Conservation (phyloP, 2,113 vertebrate species). For the zebrafish (Danio rerio) region GRCz12tu NC_133197.1:22425501-22426000, state of each 20-base stretch:
- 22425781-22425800: too few relatives aligned
- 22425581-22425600: conserved; percentile 68
- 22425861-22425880: too few relatives aligned
- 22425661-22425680: conserved; percentile 46
- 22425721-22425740: neutral
- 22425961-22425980: too few relatives aligned
- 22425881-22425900: too few relatives aligned
- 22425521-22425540: conserved; percentile 75
- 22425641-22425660: conserved; percentile 28
- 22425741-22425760: neutral
- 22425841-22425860: too few relatives aligned
- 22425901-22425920: too few relatives aligned
- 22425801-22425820: too few relatives aligned
- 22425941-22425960: too few relatives aligned
- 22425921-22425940: too few relatives aligned
- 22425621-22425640: conserved; percentile 54
- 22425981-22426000: too few relatives aligned
- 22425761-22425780: too few relatives aligned
- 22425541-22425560: conserved; percentile 67
- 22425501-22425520: conserved; percentile 66
- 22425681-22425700: neutral
- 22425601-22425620: conserved; percentile 49
- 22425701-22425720: neutral
- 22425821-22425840: too few relatives aligned
- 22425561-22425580: conserved; percentile 70